These are phyloP conservation scores for Drosophila baimaii DNA, from an alignment of 1,140 invertebrate genomes.

Conservation along the genomic window DNA sequence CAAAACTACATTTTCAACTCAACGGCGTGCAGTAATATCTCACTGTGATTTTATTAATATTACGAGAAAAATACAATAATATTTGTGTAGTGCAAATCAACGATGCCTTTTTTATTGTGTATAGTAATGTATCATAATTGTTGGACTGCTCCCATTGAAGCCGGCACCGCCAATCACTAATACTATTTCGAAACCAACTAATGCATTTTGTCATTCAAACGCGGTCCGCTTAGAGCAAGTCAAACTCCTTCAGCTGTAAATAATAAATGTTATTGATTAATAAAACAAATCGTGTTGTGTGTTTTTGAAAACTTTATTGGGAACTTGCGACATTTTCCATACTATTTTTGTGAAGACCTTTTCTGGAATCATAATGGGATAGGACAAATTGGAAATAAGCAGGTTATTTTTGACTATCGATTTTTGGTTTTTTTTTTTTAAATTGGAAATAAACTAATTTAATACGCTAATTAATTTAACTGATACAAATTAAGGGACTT, in stretches of 20 bases:
- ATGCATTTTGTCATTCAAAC: slow-evolving; percentile 40
- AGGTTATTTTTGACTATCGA: no score
- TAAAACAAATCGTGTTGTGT: slow-evolving; percentile 10
- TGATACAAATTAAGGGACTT: no score
- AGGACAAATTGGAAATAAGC: no score
- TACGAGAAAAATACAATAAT: slow-evolving; percentile 73
- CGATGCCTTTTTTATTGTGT: slow-evolving; percentile 70
- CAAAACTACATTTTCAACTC: slow-evolving; percentile 85
- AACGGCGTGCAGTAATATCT: slow-evolving; percentile 77
- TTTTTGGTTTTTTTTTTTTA: no score
- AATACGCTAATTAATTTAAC: no score
- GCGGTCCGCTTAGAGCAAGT: slow-evolving; percentile 32
- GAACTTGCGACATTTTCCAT: neutral
- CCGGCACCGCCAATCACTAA: slow-evolving; percentile 38
- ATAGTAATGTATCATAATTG: slow-evolving; percentile 51
- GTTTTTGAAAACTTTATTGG: neutral
- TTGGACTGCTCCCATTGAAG: slow-evolving; percentile 36
- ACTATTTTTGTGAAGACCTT: no score
- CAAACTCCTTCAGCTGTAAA: slow-evolving; percentile 51
- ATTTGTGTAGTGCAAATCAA: slow-evolving; percentile 74
- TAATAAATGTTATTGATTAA: slow-evolving; percentile 59
- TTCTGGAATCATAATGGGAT: no score
- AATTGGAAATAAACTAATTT: no score
- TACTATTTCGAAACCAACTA: slow-evolving; percentile 23
- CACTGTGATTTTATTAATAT: slow-evolving; percentile 82